These are phyloP conservation scores for Chaitophorus viminalis DNA, from an alignment of 2,888 invertebrate species.

Conservation along the genomic window DNA sequence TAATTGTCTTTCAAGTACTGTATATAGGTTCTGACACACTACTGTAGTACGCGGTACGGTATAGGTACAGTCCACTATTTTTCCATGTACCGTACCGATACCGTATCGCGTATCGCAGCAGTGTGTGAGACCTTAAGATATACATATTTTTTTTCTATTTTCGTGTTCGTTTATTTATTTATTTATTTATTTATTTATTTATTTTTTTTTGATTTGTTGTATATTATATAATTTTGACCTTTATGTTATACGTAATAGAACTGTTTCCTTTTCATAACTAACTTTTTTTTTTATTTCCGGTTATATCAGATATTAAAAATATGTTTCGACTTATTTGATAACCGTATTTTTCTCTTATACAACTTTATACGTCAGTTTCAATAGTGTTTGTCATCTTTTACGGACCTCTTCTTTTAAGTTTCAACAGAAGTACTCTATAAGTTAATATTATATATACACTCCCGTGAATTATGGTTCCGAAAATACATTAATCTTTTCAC, in stretches of 20 bases:
- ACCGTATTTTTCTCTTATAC: constrained; percentile 13
- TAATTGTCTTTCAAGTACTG: neutral
- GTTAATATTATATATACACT: constrained; percentile 41
- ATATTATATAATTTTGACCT: neutral
- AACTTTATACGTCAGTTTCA: constrained; percentile 51
- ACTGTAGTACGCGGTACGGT: too few relatives aligned
- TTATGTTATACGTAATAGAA: neutral
- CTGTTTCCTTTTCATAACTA: neutral
- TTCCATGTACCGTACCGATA: too few relatives aligned
- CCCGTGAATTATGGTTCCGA: constrained; percentile 34
- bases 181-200: neutral
- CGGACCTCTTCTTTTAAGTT: constrained; percentile 3
- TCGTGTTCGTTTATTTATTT: too few relatives aligned
- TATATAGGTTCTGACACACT: too few relatives aligned
- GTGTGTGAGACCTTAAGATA: too few relatives aligned
- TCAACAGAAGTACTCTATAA: constrained; percentile 46
- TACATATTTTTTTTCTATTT: too few relatives aligned
- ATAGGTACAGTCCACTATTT: too few relatives aligned
- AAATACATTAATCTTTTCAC: constrained; percentile 57
- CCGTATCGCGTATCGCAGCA: too few relatives aligned
- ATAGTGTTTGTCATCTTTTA: constrained; percentile 48
- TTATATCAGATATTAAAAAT: constrained; percentile 17
- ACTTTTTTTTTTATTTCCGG: neutral
- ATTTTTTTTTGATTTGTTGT: neutral
- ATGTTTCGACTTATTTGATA: constrained; percentile 25